Percentiles rank a stretch among this genome's conserved stretches.
phyloP scores from a whole-genome alignment of 2,888 invertebrate species.

The Macaria liturata region DNA sequence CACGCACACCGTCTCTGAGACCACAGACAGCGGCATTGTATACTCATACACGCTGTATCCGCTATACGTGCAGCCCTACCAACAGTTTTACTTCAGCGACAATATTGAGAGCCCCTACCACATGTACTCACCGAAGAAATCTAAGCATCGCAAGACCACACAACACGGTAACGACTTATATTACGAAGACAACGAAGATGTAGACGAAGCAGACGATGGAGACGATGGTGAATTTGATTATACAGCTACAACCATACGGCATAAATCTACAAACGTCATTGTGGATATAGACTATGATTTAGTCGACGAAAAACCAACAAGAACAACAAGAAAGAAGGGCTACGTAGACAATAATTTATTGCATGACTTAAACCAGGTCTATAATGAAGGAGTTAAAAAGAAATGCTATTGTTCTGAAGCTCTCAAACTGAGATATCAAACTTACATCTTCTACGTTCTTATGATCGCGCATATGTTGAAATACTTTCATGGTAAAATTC shows the following conservation, averaged over 20 bases:
- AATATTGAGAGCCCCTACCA: conserved; percentile 21
- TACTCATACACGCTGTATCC: conserved; percentile 37
- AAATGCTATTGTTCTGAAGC: conserved; percentile 42
- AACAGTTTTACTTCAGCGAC: conserved; percentile 43
- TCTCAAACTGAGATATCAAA: conserved; percentile 3
- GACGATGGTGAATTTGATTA: conserved; percentile 18
- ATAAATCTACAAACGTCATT: conserved; percentile 22
- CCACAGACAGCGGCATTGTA: conserved; percentile 8
- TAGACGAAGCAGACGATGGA: conserved; percentile 16
- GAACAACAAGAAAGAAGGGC: conserved; percentile 2
- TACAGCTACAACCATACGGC: conserved; percentile 14
- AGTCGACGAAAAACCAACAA: conserved; percentile 15
- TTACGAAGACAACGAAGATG: conserved; percentile 42
- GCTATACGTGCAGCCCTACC: conserved; percentile 45
- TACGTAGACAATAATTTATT: conserved; percentile 19
- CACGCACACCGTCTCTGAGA: conserved; percentile 14
- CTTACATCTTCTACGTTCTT: conserved; percentile 3
- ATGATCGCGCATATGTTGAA: conserved; percentile 2
- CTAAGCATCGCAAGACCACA: conserved; percentile 44
- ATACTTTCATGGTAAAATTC: conserved; percentile 7
- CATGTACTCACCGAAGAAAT: conserved; percentile 41
- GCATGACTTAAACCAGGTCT: conserved; percentile 38
- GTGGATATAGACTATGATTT: conserved; percentile 36
- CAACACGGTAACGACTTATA: conserved; percentile 38
- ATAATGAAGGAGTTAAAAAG: conserved; percentile 35